These are phyloP conservation scores for Xestia xanthographa DNA, from an alignment of 2,888 invertebrate species.

Conservation along the genomic window DNA sequence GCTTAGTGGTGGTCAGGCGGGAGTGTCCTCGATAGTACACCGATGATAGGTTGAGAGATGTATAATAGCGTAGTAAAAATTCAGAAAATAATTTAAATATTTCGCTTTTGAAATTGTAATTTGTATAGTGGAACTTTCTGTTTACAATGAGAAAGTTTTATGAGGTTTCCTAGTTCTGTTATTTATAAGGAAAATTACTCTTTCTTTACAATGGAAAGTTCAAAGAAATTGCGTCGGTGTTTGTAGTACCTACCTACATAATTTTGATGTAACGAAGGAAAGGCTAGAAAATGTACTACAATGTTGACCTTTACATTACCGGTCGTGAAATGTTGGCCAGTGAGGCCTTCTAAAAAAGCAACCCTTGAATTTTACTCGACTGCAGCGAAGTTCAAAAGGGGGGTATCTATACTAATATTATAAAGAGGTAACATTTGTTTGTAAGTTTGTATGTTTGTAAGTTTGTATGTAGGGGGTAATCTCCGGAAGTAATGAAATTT, in stretches of 20 bases:
- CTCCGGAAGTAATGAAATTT: no score
- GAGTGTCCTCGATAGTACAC: no score
- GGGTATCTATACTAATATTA: no score
- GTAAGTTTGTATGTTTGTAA: no score
- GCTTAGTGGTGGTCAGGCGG: no score
- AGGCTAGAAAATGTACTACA: neutral
- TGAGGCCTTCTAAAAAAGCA: neutral
- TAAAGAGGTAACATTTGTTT: no score
- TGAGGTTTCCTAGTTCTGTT: slow-evolving; percentile 29
- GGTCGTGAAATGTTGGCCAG: neutral
- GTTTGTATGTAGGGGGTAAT: no score
- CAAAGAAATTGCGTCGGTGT: neutral
- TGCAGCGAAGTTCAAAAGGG: neutral
- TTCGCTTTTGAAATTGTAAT: slow-evolving; percentile 14
- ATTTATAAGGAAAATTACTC: slow-evolving; percentile 23
- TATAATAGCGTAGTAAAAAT: slow-evolving; percentile 8
- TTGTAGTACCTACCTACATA: neutral
- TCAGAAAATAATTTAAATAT: slow-evolving; percentile 20
- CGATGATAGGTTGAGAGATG: slow-evolving; percentile 27
- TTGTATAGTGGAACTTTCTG: slow-evolving; percentile 31
- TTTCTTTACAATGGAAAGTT: slow-evolving; percentile 18
- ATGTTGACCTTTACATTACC: neutral
- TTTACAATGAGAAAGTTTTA: slow-evolving; percentile 24
- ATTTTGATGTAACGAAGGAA: neutral
- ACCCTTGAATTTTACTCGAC: neutral